phyloP scores from a whole-genome alignment of 2,888 invertebrate genomes.

The Poecilobothrus nobilitatus region DNA sequence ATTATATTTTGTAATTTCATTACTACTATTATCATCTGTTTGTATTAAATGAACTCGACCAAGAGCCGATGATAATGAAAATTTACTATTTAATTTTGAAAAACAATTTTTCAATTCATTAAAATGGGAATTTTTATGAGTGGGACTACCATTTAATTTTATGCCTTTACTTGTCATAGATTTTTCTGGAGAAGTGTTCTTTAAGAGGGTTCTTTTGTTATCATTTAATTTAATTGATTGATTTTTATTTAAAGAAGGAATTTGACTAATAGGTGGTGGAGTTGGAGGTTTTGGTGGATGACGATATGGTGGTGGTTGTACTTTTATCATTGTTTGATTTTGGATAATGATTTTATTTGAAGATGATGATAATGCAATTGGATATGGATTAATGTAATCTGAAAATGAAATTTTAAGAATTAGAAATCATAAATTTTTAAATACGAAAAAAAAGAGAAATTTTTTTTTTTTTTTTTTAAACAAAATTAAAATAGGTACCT shows the following conservation, averaged over 20 bases:
- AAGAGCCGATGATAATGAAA: neutral
- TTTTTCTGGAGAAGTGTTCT: neutral
- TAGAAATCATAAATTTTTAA: too few species aligned
- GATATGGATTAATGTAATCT: too few species aligned
- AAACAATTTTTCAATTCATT: neutral
- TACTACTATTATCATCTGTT: neutral
- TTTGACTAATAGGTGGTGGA: slow-evolving; percentile 7
- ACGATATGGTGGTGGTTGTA: slow-evolving; percentile 2
- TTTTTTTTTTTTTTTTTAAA: too few species aligned
- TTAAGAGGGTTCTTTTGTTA: neutral
- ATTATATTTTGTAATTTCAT: neutral
- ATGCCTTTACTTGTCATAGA: neutral
- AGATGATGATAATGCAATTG: neutral
- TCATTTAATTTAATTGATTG: neutral
- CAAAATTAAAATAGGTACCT: too few species aligned
- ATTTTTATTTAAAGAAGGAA: slow-evolving; percentile 7
- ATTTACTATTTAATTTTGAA: neutral
- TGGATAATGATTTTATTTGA: neutral
- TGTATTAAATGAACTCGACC: neutral
- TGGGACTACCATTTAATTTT: neutral
- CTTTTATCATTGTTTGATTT: neutral
- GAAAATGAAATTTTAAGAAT: too few species aligned
- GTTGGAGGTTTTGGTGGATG: slow-evolving; percentile 1
- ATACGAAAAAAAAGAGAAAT: too few species aligned
- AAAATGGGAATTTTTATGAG: neutral